Base-by-base conservation (phyloP, 2,888 invertebrate species). In the Nineta flava region DNA sequence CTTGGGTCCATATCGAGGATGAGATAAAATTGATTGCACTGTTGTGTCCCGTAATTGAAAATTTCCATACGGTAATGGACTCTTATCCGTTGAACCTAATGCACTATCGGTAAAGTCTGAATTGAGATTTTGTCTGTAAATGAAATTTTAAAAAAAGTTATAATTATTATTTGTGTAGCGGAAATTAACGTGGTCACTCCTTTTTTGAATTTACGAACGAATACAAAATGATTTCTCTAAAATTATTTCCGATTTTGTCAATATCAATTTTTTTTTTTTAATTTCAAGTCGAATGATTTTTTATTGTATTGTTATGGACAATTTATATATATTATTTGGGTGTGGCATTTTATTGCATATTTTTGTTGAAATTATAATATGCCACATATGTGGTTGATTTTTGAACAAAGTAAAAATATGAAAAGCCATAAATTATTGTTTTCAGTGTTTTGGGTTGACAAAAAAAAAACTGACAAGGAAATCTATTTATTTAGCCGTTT, bases 51-150 rank as follows among this genome's bases (percentile, higher is more conserved):
- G 74, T 38, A 94, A 75, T 65, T 92, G 92, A 69, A 94, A 94
- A 67, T 93, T 93, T 50, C 93, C 93, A 67, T 92, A 92, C 50
- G 92, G 92, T 59, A 92, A 73, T 41, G 92, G 92, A 57, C 90
- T 88, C 70, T 92, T 90, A 64, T 93, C 92, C 40, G 90, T 87
- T 55, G 88, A 90, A 49, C 93, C 93, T 55, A 93, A 69, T 2
- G 93, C 93, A 57, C 91, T 91, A 68, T 93, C 93, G 55, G 93
- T 92, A 67, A 93, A 93, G 70, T 93, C 93, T 1, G 92, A 92
- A 69, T 93, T 93, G 58, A 93, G 73, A 66, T 93, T 93, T 79
- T 93, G 92, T 65, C 93, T 87, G 71, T 2, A 21, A 41, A n/a
- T 17, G 16, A 41, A 48, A 47, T 9, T n/a, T 15, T 17, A 38